A percentile compares a stretch with the other conserved stretches of the same genome.
Evolutionary conservation across 2,888 invertebrate species (phyloP).

Genomic region (Calephelis perditalis): DNA sequence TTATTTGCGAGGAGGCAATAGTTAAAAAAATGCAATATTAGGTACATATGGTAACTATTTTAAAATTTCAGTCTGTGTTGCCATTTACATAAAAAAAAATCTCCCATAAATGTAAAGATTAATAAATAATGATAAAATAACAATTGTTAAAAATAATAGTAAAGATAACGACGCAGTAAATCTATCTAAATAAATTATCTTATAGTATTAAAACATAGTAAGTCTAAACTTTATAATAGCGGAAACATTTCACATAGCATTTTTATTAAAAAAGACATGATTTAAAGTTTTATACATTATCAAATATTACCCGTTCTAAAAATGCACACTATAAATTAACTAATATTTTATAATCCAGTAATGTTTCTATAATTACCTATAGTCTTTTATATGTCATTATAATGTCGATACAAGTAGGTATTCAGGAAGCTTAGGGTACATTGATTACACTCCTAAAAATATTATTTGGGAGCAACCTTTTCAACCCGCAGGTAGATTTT

Average conservation of each 20-base stretch:
- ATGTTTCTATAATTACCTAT: conserved; percentile 14
- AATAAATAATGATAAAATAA: neutral
- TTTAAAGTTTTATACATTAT: conserved; percentile 15
- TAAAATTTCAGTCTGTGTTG: conserved; percentile 6
- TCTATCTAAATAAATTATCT: conserved; percentile 14
- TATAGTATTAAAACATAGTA: conserved; percentile 14
- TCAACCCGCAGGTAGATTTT: neutral
- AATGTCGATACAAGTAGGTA: neutral
- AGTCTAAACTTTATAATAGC: conserved; percentile 6
- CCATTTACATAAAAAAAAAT: no score
- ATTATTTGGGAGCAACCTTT: conserved; percentile 1
- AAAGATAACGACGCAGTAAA: neutral
- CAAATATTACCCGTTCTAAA: conserved; percentile 15
- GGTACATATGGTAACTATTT: neutral
- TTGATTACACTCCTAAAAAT: neutral
- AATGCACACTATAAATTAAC: conserved; percentile 15
- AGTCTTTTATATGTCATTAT: conserved; percentile 12
- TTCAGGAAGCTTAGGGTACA: conserved; percentile 12
- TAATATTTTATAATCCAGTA: conserved; percentile 12
- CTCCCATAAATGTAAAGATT: neutral
- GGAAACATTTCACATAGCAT: conserved; percentile 4
- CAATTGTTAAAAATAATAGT: conserved; percentile 8
- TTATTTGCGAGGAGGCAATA: no score
- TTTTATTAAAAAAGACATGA: conserved; percentile 17
- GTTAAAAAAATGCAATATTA: no score